Evolutionary conservation across 64 coral and sea anemone genomes (phyloP), one percentile per base, ranked within the genome.

Genomic region (Acropora yongei): DNA sequence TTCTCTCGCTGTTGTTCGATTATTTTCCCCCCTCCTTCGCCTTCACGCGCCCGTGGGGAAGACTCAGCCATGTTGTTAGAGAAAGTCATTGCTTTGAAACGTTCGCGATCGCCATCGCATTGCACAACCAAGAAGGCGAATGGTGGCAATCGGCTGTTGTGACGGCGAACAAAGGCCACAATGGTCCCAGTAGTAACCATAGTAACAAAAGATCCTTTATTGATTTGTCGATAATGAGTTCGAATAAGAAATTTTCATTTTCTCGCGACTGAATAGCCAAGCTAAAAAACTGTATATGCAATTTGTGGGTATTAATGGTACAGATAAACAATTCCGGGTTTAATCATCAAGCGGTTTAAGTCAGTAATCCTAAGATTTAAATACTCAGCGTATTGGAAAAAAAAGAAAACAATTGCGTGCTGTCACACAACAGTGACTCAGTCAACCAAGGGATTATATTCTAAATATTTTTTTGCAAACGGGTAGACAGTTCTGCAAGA

Each of bases 21-120:
- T 44, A 40, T 49, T 93, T 72, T 87, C 4, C 84, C 79, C 83
- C 91, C n/a, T 69, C 74, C 50, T 73, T 89, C 42, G 46, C 48
- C 42, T 71, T 82, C 44, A 88, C 41, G 91, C 75, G 78, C 72
- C 72, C 86, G 68, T 9, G 88, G 80, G 72, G 82, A 91, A 51
- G 83, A 82, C 78, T 91, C 89, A 19, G 95, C 91, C 95, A 97
- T 97, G 19, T 43, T 93, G 68, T 91, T 94, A 73, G 95, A 93
- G 53, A 97, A 92, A 74, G 95, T 97, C 95, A 97, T 97, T 14
- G 16, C 84, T 74, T n/a, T 78, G 7, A 85, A 4, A 85, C n/a
- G 82, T 69, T 72, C 2, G 30, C 44, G 12, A 50, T 47, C 63
- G 61, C 82, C 82, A 85, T 85, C 8, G 82, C 63, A 68, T 44